Conservation (phyloP, 1,140 invertebrate genomes). For the Idris sp. region DNA sequence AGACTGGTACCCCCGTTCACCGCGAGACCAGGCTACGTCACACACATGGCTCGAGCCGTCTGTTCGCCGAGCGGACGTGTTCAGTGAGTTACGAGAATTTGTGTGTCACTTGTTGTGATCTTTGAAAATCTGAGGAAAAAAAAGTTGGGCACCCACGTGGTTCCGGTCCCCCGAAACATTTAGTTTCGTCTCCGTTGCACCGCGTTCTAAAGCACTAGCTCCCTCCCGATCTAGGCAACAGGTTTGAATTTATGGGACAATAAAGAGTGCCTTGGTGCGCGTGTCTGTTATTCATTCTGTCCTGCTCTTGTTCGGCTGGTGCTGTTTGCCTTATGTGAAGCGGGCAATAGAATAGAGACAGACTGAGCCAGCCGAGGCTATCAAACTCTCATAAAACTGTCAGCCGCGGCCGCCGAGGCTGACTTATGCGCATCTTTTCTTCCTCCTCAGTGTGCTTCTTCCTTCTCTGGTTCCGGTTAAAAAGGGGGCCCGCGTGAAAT, state of each 20-base stretch:
- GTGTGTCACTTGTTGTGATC: no score
- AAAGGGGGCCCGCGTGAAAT: slow-evolving; percentile 33
- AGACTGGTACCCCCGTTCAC: slow-evolving; percentile 66
- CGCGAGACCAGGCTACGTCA: slow-evolving; percentile 69
- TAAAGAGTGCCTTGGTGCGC: slow-evolving; percentile 76
- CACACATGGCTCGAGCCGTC: slow-evolving; percentile 70
- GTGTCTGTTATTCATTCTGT: slow-evolving; percentile 67
- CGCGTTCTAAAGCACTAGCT: slow-evolving; percentile 56
- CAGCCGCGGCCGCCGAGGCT: slow-evolving; percentile 74
- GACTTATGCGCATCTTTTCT: slow-evolving; percentile 76
- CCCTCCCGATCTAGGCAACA: slow-evolving; percentile 72
- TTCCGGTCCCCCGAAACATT: no score
- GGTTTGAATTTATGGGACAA: slow-evolving; percentile 79
- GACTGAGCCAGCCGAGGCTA: slow-evolving; percentile 70
- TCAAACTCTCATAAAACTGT: slow-evolving; percentile 80
- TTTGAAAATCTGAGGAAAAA: no score
- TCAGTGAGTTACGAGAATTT: slow-evolving; percentile 74
- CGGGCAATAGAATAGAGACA: slow-evolving; percentile 58
- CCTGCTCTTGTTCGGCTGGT: no score
- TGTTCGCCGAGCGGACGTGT: slow-evolving; percentile 57
- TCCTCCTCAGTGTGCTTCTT: slow-evolving; percentile 38
- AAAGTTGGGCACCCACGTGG: no score
- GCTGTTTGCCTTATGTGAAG: slow-evolving; percentile 2
- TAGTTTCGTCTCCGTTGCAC: no score
- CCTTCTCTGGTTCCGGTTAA: slow-evolving; percentile 33